A percentile compares a stretch with the other conserved stretches of the same genome.
Evolutionary conservation across 2,113 vertebrate genomes (phyloP).

Genomic region (Sinocyclocheilus anophthalmus): DNA sequence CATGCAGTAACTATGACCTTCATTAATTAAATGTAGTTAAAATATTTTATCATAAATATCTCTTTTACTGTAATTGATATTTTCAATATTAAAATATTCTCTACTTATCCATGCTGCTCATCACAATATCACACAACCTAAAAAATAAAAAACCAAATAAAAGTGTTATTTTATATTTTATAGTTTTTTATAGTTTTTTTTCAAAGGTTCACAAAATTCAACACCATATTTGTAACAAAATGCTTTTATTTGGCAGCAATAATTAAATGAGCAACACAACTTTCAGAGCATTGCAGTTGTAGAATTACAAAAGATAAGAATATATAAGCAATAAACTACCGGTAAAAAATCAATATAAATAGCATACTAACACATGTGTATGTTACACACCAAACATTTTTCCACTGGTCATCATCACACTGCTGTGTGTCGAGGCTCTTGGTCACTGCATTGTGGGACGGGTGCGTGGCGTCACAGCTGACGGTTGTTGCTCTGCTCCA

Average conservation of each 20-base stretch:
- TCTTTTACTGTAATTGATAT: too few relatives aligned
- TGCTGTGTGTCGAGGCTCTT: conserved; percentile 19
- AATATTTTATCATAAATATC: too few relatives aligned
- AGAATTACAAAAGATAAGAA: not conserved
- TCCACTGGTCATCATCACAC: not conserved
- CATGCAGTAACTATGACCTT: not conserved
- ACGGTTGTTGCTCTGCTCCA: conserved; percentile 40
- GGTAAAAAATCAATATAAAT: too few relatives aligned
- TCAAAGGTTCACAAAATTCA: not conserved
- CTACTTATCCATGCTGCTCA: too few relatives aligned
- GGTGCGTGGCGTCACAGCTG: conserved; percentile 53
- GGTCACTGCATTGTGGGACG: conserved; percentile 40
- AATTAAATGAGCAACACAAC: not conserved
- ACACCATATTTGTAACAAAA: not conserved
- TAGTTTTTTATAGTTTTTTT: too few relatives aligned
- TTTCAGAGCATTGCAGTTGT: too few relatives aligned
- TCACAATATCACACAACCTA: too few relatives aligned
- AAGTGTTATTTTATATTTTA: too few relatives aligned
- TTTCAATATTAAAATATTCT: too few relatives aligned
- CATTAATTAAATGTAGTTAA: too few relatives aligned
- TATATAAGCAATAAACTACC: not conserved
- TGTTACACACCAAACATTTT: too few relatives aligned
- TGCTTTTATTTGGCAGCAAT: conserved; percentile 2
- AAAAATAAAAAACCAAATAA: too few relatives aligned
- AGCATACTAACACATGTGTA: not conserved